A percentile compares a stretch with the other conserved stretches of the same genome.
phyloP scores from a whole-genome alignment of 2,113 vertebrate species.

The Carassius gibelio region DNA sequence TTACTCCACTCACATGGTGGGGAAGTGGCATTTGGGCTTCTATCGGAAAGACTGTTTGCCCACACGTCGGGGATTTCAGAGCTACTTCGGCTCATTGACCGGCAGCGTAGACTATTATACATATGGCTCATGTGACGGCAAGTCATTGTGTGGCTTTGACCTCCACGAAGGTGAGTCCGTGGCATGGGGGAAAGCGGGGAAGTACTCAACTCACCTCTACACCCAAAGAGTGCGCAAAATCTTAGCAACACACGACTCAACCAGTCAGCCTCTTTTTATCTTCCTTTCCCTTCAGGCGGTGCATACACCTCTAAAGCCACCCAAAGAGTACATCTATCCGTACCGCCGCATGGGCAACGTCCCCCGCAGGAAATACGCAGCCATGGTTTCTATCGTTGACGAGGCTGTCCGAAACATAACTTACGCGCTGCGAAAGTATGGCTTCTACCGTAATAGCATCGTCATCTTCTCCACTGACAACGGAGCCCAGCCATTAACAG shows the following conservation, averaged over 20 bases:
- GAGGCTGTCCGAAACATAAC: constrained; percentile 96
- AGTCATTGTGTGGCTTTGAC: constrained; percentile 88
- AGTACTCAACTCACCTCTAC: constrained; percentile 94
- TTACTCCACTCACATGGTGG: constrained; percentile 97
- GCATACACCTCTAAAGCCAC: constrained; percentile 92
- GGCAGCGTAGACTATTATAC: constrained; percentile 97
- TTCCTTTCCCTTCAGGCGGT: constrained; percentile 95
- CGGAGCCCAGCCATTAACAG: constrained; percentile 91
- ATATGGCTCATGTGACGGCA: constrained; percentile 91
- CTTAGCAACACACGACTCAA: constrained; percentile 85
- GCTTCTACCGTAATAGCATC: constrained; percentile 93
- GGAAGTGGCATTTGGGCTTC: constrained; percentile 98
- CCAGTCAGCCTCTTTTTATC: constrained; percentile 86
- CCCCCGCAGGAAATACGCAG: constrained; percentile 89
- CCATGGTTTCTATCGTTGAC: constrained; percentile 96
- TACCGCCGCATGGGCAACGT: constrained; percentile 88
- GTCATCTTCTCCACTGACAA: constrained; percentile 95
- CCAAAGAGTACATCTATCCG: constrained; percentile 90
- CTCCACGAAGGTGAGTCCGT: constrained; percentile 91
- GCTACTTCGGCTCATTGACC: constrained; percentile 93
- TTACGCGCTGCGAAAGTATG: constrained; percentile 90
- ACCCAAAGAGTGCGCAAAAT: constrained; percentile 89
- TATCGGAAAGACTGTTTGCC: constrained; percentile 96
- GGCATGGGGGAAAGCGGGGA: constrained; percentile 88
- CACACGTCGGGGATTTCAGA: constrained; percentile 91